These are phyloP conservation scores for Drosophila birchii DNA, from an alignment of 2,888 invertebrate genomes.

Conservation along the genomic window DNA sequence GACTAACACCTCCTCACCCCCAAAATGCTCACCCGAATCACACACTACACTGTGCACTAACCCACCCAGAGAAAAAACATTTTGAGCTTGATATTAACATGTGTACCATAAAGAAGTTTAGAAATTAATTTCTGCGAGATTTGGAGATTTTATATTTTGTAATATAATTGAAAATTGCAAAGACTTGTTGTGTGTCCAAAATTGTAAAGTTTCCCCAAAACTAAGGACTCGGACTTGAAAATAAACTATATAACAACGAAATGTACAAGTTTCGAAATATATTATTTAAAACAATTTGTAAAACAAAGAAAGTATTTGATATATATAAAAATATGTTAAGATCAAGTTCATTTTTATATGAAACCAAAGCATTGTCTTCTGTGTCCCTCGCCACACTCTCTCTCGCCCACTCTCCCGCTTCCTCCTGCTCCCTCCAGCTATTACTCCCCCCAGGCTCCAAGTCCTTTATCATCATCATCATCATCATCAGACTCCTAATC, in stretches of 20 bases:
- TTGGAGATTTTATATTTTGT: not conserved
- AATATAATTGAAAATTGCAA: not conserved
- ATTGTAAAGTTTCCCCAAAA: not conserved
- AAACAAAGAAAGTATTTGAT: not conserved
- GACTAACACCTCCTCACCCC: conserved; percentile 4
- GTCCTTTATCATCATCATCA: not conserved
- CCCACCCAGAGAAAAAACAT: not conserved
- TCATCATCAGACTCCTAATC: not conserved
- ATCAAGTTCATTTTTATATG: conserved; percentile 22
- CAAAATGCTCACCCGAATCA: not conserved
- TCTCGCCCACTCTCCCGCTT: not conserved
- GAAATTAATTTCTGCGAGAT: not conserved
- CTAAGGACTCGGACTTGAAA: not conserved
- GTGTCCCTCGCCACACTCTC: conserved; percentile 14
- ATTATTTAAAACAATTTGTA: not conserved
- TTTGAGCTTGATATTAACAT: conserved; percentile 18
- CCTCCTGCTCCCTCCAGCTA: not conserved
- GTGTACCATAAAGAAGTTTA: not conserved
- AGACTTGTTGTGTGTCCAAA: not conserved
- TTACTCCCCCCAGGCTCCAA: not conserved
- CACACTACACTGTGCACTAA: not conserved
- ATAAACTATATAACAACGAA: not conserved
- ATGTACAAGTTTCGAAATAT: not conserved
- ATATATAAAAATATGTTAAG: conserved; percentile 3
- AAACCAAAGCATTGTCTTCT: conserved; percentile 15